Evolutionary conservation across 2,888 invertebrate genomes (phyloP), one percentile per base, ranked within the genome.

Genomic region (Cephus nigrinus): DNA sequence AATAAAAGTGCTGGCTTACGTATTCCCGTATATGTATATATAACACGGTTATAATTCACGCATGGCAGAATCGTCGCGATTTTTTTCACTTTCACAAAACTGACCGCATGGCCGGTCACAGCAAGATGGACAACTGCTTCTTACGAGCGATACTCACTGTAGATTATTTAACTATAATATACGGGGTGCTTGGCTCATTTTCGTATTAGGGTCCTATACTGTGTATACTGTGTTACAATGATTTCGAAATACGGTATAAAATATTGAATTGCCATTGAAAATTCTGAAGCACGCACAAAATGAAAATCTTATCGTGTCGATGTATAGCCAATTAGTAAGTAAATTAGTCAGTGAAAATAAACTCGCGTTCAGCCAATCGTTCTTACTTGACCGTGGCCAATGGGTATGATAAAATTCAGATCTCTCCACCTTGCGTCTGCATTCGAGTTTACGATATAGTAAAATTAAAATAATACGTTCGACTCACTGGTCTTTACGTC

Each of bases 81-180:
- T 89, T 86, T 88, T 88, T 88, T 86, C 82, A 89, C 89, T 90
- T 90, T 89, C 90, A 88, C 88, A 82, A 86, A 86, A 86, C 76
- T 69, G 80, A 79, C n/a, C 23, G 55, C 75, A 73, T 77, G 75
- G 68, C 75, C 75, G 81, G 73, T 79, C 79, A 75, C 69, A 78
- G 71, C 32, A 77, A 82, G 72, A 79, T 4, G 30, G 9, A 55
- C 55, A 23, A 55, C 55, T 23, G 2, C 40, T 55, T 55, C 23
- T 23, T 23, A 55, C 23, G 9, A 55, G 55, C 5, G 23, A 55
- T 55, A 55, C 5, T 55, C 55, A 55, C 55, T 55, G 55, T 2
- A 23, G 55, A 55, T 55, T 55, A 55, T 55, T 55, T 23, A 23
- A 9, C 55, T 55, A 23, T 23, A 23, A 23, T 55, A 23, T 55